These are phyloP conservation scores for Choristoneura fumiferana DNA, from an alignment of 1,140 invertebrate species.

Conservation along the genomic window DNA sequence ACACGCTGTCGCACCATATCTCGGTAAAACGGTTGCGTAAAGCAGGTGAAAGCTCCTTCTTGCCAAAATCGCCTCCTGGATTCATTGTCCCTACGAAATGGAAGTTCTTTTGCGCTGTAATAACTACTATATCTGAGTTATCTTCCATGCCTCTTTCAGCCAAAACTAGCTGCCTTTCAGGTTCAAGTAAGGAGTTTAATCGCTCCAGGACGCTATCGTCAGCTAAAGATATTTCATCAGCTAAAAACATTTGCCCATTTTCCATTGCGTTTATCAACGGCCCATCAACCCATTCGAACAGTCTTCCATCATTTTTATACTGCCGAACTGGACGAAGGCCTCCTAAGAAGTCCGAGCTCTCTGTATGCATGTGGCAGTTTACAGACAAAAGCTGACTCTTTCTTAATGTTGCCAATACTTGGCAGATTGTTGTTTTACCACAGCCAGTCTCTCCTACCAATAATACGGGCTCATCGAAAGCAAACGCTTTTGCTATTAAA, in stretches of 20 bases:
- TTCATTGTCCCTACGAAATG: constrained; percentile 99
- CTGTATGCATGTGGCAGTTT: constrained; percentile 99
- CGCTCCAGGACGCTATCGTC: constrained; percentile 99
- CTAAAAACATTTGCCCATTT: constrained; percentile 92
- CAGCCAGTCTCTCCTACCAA: constrained; percentile 99
- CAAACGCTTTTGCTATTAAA: constrained; percentile 92
- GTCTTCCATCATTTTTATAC: constrained; percentile 77
- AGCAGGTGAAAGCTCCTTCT: constrained; percentile 99
- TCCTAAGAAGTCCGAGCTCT: constrained; percentile 98
- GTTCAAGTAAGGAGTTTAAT: constrained; percentile 97
- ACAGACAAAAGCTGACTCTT: constrained; percentile 86
- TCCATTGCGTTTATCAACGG: constrained; percentile 96
- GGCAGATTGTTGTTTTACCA: constrained; percentile 98
- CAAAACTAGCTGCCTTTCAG: constrained; percentile 93
- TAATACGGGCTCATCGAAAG: constrained; percentile 96
- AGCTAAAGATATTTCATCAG: constrained; percentile 99
- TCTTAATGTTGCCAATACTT: constrained; percentile 87
- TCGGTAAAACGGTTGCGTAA: constrained; percentile 98
- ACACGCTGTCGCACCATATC: constrained; percentile 95
- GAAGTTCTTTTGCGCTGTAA: constrained; percentile 89
- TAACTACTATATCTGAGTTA: constrained; percentile 79
- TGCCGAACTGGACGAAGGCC: constrained; percentile 94
- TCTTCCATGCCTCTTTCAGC: constrained; percentile 90
- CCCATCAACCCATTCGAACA: constrained; percentile 99
- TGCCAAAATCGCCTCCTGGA: constrained; percentile 99